Conservation (phyloP, 1,140 invertebrate genomes). For the Teleogryllus occipitalis region DNA sequence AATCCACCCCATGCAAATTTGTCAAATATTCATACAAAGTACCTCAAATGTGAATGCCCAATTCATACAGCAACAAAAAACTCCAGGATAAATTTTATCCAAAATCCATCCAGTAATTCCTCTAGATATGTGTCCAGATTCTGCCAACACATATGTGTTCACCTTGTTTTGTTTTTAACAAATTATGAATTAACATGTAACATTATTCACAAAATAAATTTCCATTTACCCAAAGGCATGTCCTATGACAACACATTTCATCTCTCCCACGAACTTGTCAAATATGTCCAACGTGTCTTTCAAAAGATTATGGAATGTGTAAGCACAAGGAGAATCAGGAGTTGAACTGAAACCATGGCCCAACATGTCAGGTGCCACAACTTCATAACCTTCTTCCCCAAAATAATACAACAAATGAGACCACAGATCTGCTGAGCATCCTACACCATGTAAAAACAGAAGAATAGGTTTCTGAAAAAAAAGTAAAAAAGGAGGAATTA, state of each 20-base stretch:
- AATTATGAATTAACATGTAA: too few relatives aligned
- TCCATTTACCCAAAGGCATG: conserved; percentile 53
- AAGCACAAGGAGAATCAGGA: conserved; percentile 46
- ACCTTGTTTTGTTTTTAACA: too few relatives aligned
- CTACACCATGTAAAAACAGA: conserved; percentile 66
- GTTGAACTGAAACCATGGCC: conserved; percentile 63
- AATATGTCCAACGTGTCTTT: conserved; percentile 52
- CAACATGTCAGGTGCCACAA: conserved; percentile 60
- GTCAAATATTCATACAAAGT: background rate
- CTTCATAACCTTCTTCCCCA: conserved; percentile 50
- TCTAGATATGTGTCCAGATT: background rate
- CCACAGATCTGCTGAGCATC: conserved; percentile 61
- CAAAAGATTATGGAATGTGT: conserved; percentile 55
- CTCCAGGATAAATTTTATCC: background rate
- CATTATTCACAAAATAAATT: too few relatives aligned
- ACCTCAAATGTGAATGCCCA: background rate
- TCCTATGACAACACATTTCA: conserved; percentile 45
- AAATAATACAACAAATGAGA: conserved; percentile 54
- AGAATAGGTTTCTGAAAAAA: conserved; percentile 38
- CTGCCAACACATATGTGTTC: too few relatives aligned
- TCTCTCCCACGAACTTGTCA: conserved; percentile 46
- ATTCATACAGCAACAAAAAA: background rate
- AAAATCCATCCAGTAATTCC: background rate
- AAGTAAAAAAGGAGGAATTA: background rate
- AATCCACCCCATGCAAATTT: background rate